These are phyloP conservation scores for Acromyrmex heyeri DNA, from an alignment of 1,140 invertebrate genomes.

Conservation along the genomic window DNA sequence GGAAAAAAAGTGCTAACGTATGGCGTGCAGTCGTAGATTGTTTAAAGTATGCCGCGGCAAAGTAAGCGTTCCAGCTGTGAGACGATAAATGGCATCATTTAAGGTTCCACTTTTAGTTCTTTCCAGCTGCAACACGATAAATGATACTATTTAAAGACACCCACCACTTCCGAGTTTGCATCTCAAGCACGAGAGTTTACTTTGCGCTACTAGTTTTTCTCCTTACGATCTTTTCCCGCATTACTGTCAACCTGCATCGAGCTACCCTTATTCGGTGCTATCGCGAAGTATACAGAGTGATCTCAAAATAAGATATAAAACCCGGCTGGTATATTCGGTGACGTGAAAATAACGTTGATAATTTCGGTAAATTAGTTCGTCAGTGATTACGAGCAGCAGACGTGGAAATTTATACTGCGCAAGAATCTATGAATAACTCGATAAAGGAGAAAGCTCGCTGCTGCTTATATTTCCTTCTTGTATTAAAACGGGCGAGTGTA, in stretches of 20 bases:
- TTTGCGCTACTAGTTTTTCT: constrained; percentile 34
- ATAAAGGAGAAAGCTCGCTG: neutral
- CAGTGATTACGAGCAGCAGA: neutral
- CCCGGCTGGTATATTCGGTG: neutral
- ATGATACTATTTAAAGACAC: constrained; percentile 70
- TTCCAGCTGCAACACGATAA: constrained; percentile 73
- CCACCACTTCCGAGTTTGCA: constrained; percentile 66
- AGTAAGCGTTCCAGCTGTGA: constrained; percentile 70
- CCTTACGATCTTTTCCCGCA: constrained; percentile 37
- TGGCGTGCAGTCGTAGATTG: constrained; percentile 57
- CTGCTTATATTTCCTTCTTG: constrained; percentile 6
- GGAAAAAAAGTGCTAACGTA: constrained; percentile 67
- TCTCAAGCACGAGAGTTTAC: constrained; percentile 61
- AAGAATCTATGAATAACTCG: constrained; percentile 20
- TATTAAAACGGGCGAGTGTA: constrained; percentile 41
- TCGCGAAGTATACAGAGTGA: neutral
- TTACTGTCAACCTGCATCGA: constrained; percentile 40
- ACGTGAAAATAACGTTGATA: neutral
- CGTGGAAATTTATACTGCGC: neutral
- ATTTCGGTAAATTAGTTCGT: neutral
- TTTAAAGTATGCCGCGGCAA: constrained; percentile 68
- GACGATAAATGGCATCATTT: constrained; percentile 76
- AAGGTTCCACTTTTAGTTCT: constrained; percentile 73
- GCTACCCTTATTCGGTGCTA: constrained; percentile 8
- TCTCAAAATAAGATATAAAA: neutral